Base-by-base conservation (phyloP, 2,888 invertebrate species). In the Panopea generosa region DNA sequence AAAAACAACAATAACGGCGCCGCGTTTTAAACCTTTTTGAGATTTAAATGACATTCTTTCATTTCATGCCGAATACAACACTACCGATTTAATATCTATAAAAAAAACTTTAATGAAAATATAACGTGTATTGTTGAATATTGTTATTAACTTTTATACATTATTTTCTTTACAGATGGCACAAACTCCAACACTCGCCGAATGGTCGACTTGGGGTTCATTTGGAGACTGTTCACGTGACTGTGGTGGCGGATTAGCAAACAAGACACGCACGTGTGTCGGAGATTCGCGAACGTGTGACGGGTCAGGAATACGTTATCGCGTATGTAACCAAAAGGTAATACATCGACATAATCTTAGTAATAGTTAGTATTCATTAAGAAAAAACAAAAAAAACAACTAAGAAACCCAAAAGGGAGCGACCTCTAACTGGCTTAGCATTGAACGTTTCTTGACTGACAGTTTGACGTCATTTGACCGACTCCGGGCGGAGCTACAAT, bases 221-320 rank as follows among this genome's bases (percentile, higher is more conserved):
- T 85, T 77, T 63, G 82, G 78, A 18, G 74, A 81, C 22, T 85
- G 85, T 66, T 83, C 84, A 20, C 59, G 71, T 53, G 73, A 81
- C 18, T 85, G 85, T 57, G 81, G 81, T 22, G 85, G 82, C 4
- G 85, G 85, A 29, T 43, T 85, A 24, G 57, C 83, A 52, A 82
- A 79, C 68, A 77, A 72, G 52, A 82, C 75, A 22, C 67, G 85
- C 24, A 67, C 75, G 11, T 85, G 85, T 50, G 53, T 75, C 18
- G 85, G 82, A 2, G 83, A 73, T 3, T 63, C 79, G 14, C 62
- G 73, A 16, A 79, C 77, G 7, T 85, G 85, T 24, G 57, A 24
- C 1, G 85, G 85, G 3, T 38, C 59, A 0, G 67, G 66, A 26
- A 76, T 82, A 16, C 69, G 81, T 14, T 84, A 77, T 62, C 75